Evolutionary conservation across 2,888 invertebrate species (phyloP), one percentile per base, ranked within the genome.

Genomic region (Pheosia gnoma): DNA sequence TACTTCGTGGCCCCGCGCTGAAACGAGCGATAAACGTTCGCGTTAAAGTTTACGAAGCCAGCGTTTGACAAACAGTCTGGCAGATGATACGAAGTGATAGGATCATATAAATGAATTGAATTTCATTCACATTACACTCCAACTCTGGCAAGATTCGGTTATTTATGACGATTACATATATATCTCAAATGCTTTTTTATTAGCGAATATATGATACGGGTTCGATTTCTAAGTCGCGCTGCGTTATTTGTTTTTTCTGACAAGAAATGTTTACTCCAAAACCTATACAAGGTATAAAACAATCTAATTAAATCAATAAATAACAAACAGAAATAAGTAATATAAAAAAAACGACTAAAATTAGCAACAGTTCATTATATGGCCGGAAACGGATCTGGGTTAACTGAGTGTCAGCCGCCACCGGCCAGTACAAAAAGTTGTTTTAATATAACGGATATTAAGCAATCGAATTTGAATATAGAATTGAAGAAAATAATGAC

Each of bases 21-120:
- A 78, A 81, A 78, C 73, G 68, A 68, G 77, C 82, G 80, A 84
- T 89, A 87, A 88, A 86, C 82, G 83, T 76, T 68, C 65, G 72
- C 84, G 82, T 85, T 84, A 81, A 85, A 87, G 80, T 88, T 87
- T 85, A 88, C 85, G 87, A 82, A 80, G 77, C 80, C 80, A 78
- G 68, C 81, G 70, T 86, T 84, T 86, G 87, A 86, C 86, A 82
- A 78, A 74, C 73, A 70, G 79, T 77, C 80, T 81, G 72, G 65
- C 72, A 71, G 78, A 75, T 78, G 78, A 77, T 72, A 77, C 74
- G 72, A 71, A 77, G 74, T 78, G 78, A 77, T 72, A 78, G 73
- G 71, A 75, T 72, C 64, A 66, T 70, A 74, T 74, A 72, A 74
- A 77, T 70, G 67, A 67, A 75, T n/a, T n/a, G n/a, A n/a, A n/a